phyloP scores from a whole-genome alignment of 1,140 invertebrate species.

The Tetranychus urticae region DNA sequence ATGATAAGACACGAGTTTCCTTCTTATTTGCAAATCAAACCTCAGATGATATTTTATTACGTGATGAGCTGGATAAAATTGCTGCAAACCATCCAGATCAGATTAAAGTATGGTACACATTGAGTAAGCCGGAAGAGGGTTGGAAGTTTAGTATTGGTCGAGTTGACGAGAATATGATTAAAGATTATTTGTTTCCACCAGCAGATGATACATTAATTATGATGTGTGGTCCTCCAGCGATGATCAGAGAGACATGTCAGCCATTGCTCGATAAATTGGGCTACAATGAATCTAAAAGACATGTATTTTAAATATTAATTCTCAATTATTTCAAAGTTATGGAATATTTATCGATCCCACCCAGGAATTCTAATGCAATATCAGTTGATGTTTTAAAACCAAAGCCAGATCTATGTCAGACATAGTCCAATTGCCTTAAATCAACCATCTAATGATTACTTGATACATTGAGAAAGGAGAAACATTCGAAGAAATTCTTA shows the following conservation, averaged over 20 bases:
- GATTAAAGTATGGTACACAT: slow-evolving; percentile 80
- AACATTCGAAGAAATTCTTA: too few relatives aligned
- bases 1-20: slow-evolving; percentile 54
- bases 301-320: neutral
- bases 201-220: slow-evolving; percentile 40
- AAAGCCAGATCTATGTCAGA: too few relatives aligned
- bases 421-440: too few relatives aligned
- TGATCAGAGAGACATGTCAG: slow-evolving; percentile 91
- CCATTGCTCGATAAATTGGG: slow-evolving; percentile 84
- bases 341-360: too few relatives aligned
- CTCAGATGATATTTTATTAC: slow-evolving; percentile 78
- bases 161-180: slow-evolving; percentile 74
- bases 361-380: too few relatives aligned
- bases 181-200: slow-evolving; percentile 55
- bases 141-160: slow-evolving; percentile 50
- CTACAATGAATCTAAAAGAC: slow-evolving; percentile 24
- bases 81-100: slow-evolving; percentile 43
- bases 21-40: slow-evolving; percentile 89
- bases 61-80: slow-evolving; percentile 64
- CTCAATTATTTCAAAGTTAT: too few relatives aligned
- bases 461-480: too few relatives aligned
- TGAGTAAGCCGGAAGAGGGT: slow-evolving; percentile 56
- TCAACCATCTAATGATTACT: too few relatives aligned
- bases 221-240: slow-evolving; percentile 89
- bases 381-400: too few relatives aligned